A percentile compares a stretch with the other conserved stretches of the same genome.
These are phyloP conservation scores for Turdus rufiventris DNA, from an alignment of 2,113 vertebrate genomes.

Conservation along the genomic window DNA sequence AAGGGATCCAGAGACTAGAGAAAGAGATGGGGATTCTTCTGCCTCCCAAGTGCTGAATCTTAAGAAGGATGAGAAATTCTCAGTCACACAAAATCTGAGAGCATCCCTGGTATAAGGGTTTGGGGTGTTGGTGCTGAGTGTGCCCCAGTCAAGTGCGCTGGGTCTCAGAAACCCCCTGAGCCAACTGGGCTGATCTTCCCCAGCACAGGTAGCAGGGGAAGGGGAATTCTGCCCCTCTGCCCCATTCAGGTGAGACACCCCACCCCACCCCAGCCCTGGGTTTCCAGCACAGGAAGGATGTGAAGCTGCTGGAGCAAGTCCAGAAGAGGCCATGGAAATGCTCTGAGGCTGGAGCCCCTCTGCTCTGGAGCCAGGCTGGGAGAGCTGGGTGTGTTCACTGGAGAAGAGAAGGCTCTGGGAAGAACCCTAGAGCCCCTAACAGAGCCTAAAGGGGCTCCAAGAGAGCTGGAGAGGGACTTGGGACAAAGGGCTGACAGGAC, in stretches of 20 bases:
- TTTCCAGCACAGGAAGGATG: accelerated
- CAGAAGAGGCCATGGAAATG: accelerated
- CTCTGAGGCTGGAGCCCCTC: accelerated
- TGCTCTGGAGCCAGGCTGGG: background rate
- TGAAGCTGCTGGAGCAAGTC: accelerated
- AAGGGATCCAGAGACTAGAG: background rate
- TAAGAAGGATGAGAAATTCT: background rate
- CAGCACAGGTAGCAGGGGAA: accelerated
- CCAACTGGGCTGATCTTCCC: background rate
- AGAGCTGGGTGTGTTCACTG: background rate
- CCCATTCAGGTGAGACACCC: background rate
- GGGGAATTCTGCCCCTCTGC: background rate
- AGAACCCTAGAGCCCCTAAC: background rate
- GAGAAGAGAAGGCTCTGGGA: background rate
- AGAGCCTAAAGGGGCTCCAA: background rate
- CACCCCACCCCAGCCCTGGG: background rate
- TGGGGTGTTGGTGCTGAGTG: background rate
- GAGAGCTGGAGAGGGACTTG: background rate
- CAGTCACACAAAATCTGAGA: background rate
- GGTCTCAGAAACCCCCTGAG: background rate
- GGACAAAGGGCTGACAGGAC: background rate
- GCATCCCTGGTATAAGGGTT: background rate
- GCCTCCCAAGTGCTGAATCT: background rate
- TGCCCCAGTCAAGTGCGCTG: accelerated
- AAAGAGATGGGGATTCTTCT: accelerated